Evolutionary conservation across 2,113 vertebrate genomes (phyloP).

Genomic region (Procapra przewalskii): DNA sequence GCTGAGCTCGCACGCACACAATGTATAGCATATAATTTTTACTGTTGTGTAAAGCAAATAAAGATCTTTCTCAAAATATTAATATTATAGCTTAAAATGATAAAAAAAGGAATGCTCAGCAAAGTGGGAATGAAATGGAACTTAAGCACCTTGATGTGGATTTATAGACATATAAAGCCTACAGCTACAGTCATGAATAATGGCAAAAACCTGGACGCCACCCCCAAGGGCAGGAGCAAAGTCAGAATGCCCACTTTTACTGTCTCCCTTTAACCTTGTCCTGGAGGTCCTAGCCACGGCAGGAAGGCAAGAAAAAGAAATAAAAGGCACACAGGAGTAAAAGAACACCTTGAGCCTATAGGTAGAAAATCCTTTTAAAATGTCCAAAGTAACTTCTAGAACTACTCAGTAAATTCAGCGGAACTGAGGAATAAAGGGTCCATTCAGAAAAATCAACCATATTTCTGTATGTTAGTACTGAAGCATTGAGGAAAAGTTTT

Average conservation of each 20-base stretch:
- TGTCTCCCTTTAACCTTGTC: accelerated
- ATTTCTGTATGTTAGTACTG: background rate
- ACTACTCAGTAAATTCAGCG: background rate
- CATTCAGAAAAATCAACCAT: background rate
- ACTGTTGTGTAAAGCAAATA: background rate
- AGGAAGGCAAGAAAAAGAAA: background rate
- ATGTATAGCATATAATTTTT: background rate
- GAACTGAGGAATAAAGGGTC: background rate
- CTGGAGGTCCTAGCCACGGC: background rate
- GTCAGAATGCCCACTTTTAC: accelerated
- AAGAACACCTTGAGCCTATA: background rate
- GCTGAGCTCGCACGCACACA: accelerated
- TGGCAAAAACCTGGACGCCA: background rate
- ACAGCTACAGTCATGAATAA: accelerated
- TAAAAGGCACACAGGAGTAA: background rate
- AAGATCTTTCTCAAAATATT: background rate
- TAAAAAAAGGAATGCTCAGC: background rate
- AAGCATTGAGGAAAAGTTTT: background rate
- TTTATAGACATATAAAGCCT: accelerated
- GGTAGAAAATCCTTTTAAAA: background rate
- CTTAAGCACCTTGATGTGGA: background rate
- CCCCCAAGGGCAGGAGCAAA: background rate
- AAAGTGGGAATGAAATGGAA: background rate
- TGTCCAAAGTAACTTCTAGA: background rate
- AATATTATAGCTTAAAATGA: background rate